A percentile compares a stretch with the other conserved stretches of the same genome.
Conservation (phyloP, 2,113 vertebrate species). For the Myrmecophaga tridactyla region DNA sequence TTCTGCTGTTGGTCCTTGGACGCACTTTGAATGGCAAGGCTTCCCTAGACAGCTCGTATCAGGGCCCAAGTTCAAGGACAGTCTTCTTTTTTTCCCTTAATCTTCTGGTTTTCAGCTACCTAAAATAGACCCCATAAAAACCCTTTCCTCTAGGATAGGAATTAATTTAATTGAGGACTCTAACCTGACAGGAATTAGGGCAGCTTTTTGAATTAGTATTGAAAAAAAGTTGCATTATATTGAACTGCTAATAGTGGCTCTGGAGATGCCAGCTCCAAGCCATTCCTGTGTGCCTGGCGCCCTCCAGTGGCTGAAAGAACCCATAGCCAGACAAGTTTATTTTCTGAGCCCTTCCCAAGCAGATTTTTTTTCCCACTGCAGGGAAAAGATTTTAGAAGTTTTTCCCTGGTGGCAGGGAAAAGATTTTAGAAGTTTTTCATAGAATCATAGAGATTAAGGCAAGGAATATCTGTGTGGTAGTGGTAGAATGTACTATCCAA, state of each 20-base stretch:
- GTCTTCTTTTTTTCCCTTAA: constrained; percentile 38
- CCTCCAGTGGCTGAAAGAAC: neutral
- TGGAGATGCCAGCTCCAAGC: fast-evolving
- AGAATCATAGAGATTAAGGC: neutral
- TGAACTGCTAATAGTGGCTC: neutral
- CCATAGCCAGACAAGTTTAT: neutral
- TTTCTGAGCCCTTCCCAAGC: neutral
- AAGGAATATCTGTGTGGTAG: neutral
- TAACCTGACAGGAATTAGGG: neutral
- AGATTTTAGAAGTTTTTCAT: neutral
- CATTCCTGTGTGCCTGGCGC: neutral
- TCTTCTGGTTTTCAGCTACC: constrained; percentile 25
- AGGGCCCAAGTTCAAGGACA: constrained; percentile 21
- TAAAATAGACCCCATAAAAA: constrained; percentile 21
- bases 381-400: neutral
- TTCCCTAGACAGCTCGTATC: neutral
- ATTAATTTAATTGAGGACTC: constrained; percentile 26
- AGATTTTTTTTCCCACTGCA: neutral
- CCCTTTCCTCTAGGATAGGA: neutral
- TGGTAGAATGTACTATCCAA: neutral
- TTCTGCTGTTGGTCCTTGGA: neutral
- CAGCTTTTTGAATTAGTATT: neutral
- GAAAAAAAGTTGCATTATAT: neutral
- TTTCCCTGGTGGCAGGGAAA: neutral
- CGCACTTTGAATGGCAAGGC: neutral